Evolutionary conservation across 2,888 invertebrate genomes (phyloP).

Genomic region (Ormia ochracea): DNA sequence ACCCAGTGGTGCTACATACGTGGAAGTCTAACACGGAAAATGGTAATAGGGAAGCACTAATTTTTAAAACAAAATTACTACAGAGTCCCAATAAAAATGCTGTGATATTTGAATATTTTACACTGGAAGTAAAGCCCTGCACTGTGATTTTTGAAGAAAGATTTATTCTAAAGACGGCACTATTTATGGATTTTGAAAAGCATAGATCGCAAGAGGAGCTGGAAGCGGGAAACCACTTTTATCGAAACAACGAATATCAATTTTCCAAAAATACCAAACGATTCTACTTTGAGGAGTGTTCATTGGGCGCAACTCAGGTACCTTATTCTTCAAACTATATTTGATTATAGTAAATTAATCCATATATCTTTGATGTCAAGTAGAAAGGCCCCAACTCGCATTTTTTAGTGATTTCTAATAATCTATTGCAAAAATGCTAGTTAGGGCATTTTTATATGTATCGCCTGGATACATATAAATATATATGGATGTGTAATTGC

Average conservation of each 20-base stretch:
- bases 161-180: constrained; percentile 84
- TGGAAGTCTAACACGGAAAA: constrained; percentile 78
- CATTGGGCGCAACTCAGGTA: constrained; percentile 87
- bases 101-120: constrained; percentile 90
- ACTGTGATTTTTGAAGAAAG: constrained; percentile 92
- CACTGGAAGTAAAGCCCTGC: constrained; percentile 88
- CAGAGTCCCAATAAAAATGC: constrained; percentile 87
- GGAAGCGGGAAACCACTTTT: constrained; percentile 68
- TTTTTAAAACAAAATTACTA: constrained; percentile 86
- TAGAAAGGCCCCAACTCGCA: too few species aligned
- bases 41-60: constrained; percentile 81
- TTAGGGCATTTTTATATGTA: too few species aligned
- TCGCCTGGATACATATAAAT: too few species aligned
- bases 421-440: too few species aligned
- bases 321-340: background rate
- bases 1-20: constrained; percentile 90
- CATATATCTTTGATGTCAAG: too few species aligned
- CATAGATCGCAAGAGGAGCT: constrained; percentile 77
- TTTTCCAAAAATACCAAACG: constrained; percentile 88
- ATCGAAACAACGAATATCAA: constrained; percentile 87
- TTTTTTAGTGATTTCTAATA: too few species aligned
- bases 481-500: too few species aligned
- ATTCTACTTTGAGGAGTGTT: constrained; percentile 90
- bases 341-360: too few species aligned
- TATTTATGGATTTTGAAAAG: constrained; percentile 81